A percentile compares a stretch with the other conserved stretches of the same genome.
Evolutionary conservation across 2,113 vertebrate species (phyloP).

Genomic region (Upupa epops): DNA sequence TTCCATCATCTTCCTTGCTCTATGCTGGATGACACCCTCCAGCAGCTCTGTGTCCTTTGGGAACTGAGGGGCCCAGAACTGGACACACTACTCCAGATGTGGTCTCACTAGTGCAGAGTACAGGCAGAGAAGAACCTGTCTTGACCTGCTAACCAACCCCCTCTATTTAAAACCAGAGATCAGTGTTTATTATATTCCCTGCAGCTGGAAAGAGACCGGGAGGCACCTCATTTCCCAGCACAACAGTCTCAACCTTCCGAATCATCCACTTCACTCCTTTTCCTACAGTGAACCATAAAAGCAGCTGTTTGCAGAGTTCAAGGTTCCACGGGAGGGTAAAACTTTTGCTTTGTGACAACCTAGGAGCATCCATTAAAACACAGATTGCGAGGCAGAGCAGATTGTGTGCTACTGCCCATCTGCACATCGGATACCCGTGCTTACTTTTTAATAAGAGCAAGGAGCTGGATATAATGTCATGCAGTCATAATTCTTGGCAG

Average conservation of each 20-base stretch:
- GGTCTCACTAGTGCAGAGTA: no score
- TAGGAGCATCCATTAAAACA: not conserved
- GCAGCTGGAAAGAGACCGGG: not conserved
- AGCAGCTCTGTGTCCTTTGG: no score
- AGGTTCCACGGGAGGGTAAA: not conserved
- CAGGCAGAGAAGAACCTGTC: no score
- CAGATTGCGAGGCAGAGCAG: not conserved
- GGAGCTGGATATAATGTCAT: conserved; percentile 53
- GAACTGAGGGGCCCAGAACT: no score
- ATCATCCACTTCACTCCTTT: not conserved
- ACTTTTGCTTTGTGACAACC: not conserved
- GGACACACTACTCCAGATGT: no score
- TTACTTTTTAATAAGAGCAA: conserved; percentile 32
- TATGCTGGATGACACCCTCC: no score
- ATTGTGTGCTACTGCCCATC: conserved; percentile 55
- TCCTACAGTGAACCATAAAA: not conserved
- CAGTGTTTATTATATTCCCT: not conserved
- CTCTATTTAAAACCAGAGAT: not conserved
- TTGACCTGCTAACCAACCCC: not conserved
- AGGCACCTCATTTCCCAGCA: not conserved
- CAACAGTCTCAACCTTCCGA: no score
- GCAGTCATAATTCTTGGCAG: conserved; percentile 57
- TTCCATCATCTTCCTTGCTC: no score
- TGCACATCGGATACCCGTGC: not conserved
- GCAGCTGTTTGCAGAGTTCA: not conserved